Evolutionary conservation across 2,113 vertebrate species (phyloP).

Genomic region (Cyanistes caeruleus): DNA sequence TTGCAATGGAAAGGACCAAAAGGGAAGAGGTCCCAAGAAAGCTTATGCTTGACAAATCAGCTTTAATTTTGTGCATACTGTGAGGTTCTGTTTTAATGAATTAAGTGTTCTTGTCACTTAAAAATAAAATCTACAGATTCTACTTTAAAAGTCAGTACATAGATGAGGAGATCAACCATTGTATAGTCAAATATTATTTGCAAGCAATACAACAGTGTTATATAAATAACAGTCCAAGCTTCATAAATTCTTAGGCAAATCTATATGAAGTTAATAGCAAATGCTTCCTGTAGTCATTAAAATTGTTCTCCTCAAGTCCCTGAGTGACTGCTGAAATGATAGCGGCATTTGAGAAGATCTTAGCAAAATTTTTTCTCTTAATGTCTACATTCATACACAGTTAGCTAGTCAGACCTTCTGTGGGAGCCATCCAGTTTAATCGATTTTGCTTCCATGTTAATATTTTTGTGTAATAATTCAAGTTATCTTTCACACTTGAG

Average conservation of each 20-base stretch:
- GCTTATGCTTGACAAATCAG: not conserved
- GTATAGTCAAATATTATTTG: not conserved
- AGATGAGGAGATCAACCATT: not conserved
- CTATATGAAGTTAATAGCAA: not conserved
- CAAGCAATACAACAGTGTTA: not conserved
- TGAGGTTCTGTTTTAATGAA: not conserved
- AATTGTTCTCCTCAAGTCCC: constrained; percentile 9
- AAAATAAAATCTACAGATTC: not conserved
- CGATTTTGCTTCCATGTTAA: not conserved
- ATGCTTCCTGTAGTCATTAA: constrained; percentile 1
- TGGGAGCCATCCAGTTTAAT: not conserved
- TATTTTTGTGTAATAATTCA: not conserved
- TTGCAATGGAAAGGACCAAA: not conserved
- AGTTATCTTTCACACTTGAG: not conserved
- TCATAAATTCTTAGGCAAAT: not conserved
- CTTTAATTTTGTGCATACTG: not conserved
- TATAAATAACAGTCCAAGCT: constrained; percentile 1
- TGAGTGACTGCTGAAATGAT: not conserved
- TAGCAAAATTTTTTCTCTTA: constrained; percentile 7
- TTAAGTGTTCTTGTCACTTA: not conserved
- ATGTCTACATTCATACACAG: not conserved
- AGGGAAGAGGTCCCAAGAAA: not conserved
- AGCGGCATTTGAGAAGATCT: not conserved
- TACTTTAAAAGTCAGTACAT: not conserved
- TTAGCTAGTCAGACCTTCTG: not conserved